Conservation (phyloP, 2,888 invertebrate species). For the Amitus sp. region DNA sequence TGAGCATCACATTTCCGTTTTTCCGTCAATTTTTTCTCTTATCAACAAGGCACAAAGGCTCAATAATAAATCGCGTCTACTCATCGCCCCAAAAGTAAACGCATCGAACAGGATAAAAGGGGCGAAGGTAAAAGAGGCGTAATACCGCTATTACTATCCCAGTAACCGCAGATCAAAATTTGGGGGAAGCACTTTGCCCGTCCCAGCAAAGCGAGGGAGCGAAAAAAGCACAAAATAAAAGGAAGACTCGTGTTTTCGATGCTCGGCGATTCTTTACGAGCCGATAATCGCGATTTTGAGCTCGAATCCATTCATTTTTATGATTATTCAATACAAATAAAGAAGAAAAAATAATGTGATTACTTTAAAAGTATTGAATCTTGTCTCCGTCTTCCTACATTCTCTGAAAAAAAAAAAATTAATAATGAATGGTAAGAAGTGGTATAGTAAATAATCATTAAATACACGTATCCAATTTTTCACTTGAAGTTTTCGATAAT, state of each 20-base stretch:
- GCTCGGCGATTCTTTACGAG: too few species aligned
- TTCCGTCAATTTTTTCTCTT: background rate
- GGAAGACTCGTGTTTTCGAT: background rate
- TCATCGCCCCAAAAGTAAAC: conserved; percentile 34
- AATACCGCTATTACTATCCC: conserved; percentile 35
- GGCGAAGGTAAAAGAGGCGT: conserved; percentile 30
- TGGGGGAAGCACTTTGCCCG: conserved; percentile 28
- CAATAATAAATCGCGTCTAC: conserved; percentile 32
- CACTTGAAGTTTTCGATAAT: too few species aligned
- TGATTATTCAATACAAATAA: too few species aligned
- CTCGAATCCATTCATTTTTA: too few species aligned
- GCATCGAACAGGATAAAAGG: conserved; percentile 25
- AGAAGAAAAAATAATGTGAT: too few species aligned
- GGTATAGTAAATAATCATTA: too few species aligned
- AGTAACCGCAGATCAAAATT: conserved; percentile 38
- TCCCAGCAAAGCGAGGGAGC: background rate
- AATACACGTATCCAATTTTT: too few species aligned
- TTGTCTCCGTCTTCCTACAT: too few species aligned
- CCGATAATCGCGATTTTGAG: too few species aligned
- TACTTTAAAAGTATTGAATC: too few species aligned
- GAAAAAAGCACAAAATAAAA: conserved; percentile 13
- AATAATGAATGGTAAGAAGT: too few species aligned
- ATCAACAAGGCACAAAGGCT: conserved; percentile 2
- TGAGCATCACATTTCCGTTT: background rate
- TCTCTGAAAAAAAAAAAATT: too few species aligned